These are phyloP conservation scores for Bradysia coprophila DNA, from an alignment of 1,140 invertebrate genomes.

Conservation along the genomic window DNA sequence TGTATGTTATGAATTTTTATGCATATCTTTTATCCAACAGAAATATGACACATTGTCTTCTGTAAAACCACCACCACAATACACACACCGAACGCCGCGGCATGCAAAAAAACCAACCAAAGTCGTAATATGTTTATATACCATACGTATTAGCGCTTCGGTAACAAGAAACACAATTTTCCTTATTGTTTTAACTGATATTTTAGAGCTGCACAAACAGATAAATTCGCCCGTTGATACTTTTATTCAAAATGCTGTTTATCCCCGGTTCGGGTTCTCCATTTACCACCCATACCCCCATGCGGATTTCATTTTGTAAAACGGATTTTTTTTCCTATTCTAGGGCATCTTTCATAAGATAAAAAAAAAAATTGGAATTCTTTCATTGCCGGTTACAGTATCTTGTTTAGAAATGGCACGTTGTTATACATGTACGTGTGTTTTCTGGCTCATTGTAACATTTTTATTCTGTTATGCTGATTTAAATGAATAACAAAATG, in stretches of 20 bases:
- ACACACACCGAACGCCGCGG: neutral
- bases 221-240: too few relatives aligned
- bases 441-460: too few relatives aligned
- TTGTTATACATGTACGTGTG: too few relatives aligned
- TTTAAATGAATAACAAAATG: conserved; percentile 3
- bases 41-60: neutral
- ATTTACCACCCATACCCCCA: neutral
- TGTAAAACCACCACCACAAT: too few relatives aligned
- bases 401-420: too few relatives aligned
- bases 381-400: too few relatives aligned
- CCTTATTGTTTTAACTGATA: neutral
- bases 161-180: neutral
- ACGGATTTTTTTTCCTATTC: neutral
- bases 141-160: neutral
- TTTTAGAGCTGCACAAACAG: too few relatives aligned
- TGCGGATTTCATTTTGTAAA: neutral
- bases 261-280: too few relatives aligned
- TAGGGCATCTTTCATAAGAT: neutral
- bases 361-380: neutral
- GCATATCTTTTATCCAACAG: neutral
- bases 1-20: conserved; percentile 1
- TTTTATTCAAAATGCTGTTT: too few relatives aligned
- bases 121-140: neutral
- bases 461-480: too few relatives aligned
- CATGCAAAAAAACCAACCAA: neutral